These are phyloP conservation scores for Drosophila setifemur DNA, from an alignment of 1,140 invertebrate species.

Conservation along the genomic window DNA sequence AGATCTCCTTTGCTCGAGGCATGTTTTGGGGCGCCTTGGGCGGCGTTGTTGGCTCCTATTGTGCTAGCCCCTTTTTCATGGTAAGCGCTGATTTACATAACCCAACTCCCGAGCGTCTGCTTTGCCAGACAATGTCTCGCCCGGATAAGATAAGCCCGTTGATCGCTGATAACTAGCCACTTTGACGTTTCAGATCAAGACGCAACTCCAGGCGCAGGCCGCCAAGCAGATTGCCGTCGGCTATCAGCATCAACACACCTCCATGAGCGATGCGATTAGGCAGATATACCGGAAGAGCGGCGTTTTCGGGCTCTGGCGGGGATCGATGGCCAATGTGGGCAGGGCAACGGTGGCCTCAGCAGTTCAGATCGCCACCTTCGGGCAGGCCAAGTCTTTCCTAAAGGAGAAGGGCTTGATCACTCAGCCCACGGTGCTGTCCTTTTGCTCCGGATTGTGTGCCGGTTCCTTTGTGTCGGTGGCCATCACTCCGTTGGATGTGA, in stretches of 20 bases:
- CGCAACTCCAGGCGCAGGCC: conserved; percentile 92
- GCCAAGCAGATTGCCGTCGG: conserved; percentile 93
- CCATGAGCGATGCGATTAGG: conserved; percentile 87
- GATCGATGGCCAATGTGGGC: conserved; percentile 88
- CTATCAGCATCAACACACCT: conserved; percentile 90
- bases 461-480: conserved; percentile 90
- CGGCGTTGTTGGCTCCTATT: conserved; percentile 86
- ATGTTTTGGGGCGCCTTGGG: conserved; percentile 88
- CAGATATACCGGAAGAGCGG: conserved; percentile 89
- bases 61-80: conserved; percentile 79
- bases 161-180: conserved; percentile 6
- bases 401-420: conserved; percentile 82
- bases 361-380: conserved; percentile 92
- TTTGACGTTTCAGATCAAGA: conserved; percentile 87
- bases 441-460: conserved; percentile 89
- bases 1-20: conserved; percentile 87
- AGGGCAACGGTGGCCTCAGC: conserved; percentile 92
- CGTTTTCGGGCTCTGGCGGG: conserved; percentile 89
- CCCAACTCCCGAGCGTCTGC: neutral
- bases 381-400: conserved; percentile 85
- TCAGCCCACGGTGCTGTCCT: conserved; percentile 87
- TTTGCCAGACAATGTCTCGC: conserved; percentile 3
- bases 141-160: conserved; percentile 21
- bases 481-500: conserved; percentile 95
- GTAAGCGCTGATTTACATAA: conserved; percentile 61